phyloP scores from a whole-genome alignment of 2,888 invertebrate genomes.

The Rhagophthalmus giganteus region DNA sequence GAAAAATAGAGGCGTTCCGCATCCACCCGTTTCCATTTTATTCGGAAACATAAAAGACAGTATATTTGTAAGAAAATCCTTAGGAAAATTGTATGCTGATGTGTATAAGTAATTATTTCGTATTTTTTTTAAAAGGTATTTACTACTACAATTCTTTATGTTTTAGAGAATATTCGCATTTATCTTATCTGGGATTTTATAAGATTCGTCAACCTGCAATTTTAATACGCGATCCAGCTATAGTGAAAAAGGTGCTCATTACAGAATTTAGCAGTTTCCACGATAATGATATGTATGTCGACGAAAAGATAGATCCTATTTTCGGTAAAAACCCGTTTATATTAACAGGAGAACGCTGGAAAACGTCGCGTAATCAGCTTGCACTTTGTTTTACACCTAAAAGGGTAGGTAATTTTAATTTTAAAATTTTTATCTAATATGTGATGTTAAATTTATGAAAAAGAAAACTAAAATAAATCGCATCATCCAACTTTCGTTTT shows the following conservation, averaged over 20 bases:
- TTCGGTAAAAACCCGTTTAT: constrained; percentile 56
- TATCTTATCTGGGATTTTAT: constrained; percentile 47
- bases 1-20: background rate
- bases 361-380: constrained; percentile 54
- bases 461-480: too few species aligned
- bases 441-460: too few species aligned
- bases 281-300: constrained; percentile 46
- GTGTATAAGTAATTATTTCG: background rate
- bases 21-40: background rate
- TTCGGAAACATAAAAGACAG: background rate
- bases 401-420: too few species aligned
- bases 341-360: constrained; percentile 57
- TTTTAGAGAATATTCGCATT: constrained; percentile 43
- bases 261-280: constrained; percentile 49
- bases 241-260: constrained; percentile 43
- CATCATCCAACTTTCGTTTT: too few species aligned
- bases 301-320: constrained; percentile 55
- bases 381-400: constrained; percentile 57
- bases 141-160: background rate
- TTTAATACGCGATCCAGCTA: constrained; percentile 45
- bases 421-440: too few species aligned
- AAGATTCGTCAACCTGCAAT: constrained; percentile 42
- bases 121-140: too few species aligned
- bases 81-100: background rate
- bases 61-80: background rate